Base-by-base conservation (phyloP, 2,888 invertebrate species). In the Alviniconcha strummeri region DNA sequence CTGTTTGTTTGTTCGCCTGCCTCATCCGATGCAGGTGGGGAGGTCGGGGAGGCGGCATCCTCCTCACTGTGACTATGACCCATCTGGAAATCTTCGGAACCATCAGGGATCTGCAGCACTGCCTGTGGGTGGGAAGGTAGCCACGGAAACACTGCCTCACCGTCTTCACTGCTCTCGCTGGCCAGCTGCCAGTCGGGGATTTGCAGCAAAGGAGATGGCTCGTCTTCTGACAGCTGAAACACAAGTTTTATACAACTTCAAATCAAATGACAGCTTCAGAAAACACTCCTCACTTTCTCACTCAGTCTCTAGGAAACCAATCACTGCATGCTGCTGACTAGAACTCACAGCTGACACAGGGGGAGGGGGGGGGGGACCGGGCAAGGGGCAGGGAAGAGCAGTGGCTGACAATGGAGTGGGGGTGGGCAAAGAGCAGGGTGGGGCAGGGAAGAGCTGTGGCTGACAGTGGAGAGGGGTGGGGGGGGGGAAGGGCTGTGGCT, bases 171-270 rank as follows among this genome's bases (percentile, higher is more conserved):
- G 77, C 76, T 77, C 54, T 82, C 82, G 17, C 77, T 82, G 55
- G 82, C 52, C 77, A 82, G 76, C 77, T 82, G 82, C 82, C 82
- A 82, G 71, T 82, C 82, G 6, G 82, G 82, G 54, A 82, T 76
- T 56, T 75, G 82, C 1, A 69, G 76, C 69, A 80, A 69, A 13
- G 80, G 69, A 9, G 69, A 71, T 54, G 69, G 69, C 7, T 69
- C 80, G 64, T 69, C 56, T 69, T 80, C 80, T 55, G 80, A 17
- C 69, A 69, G 55, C 69, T 80, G 80, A n/a, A 80, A 80, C 71
- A n/a, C 36, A 36, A 36, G 36, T 36, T 36, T 36, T 36, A 64
- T 15, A 64, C 64, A 64, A 8, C 36, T 36, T 36, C 36, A 36
- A 36, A 36, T 36, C 36, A 36, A 36, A 36, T 3, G 36, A 36